Base-by-base conservation (phyloP, 1,140 invertebrate genomes). In the Hestina assimilis region DNA sequence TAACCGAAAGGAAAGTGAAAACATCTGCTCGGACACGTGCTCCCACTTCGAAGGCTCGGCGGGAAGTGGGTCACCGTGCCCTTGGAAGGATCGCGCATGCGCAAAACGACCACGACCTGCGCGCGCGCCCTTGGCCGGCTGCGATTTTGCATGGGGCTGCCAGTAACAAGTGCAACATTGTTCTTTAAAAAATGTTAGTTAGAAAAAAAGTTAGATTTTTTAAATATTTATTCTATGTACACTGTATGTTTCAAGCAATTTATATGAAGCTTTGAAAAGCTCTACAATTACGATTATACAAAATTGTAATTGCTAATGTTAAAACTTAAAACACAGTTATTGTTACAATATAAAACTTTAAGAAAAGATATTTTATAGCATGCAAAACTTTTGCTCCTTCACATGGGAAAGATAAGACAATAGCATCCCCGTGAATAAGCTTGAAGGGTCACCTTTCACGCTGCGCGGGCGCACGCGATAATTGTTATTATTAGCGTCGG, bases 31-130 rank as follows among this genome's bases (percentile, higher is more conserved):
- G 21, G 47, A 12, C 76, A 72, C 75, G 75, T 76, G 76, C 66
- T 64, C 46, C 35, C 55, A 28, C 63, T 43, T 28, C 62, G 61
- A 66, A 79, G 73, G 58, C 70, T 71, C 42, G 62, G 26, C 63
- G 64, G 69, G 69, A 77, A 80, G 65, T 82, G 69, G 70, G 69
- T 79, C 74, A 72, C 62, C 52, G 57, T 64, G 79, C 65, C 77
- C 79, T 82, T 82, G 79, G 68, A 56, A 59, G 17, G 31, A 51
- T 59, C 71, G 75, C 75, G 70, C 64, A 42, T 47, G 61, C 67
- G 66, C 69, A 64, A 54, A 45, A 60, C 66, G 53, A 64, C 43
- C 41, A 59, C 57, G 60, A 66, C 54, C 48, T 17, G 50, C 57
- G 43, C 51, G 47, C 59, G 53, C 68, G 73, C 56, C 75, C 75